A percentile compares a stretch with the other conserved stretches of the same genome.
These are phyloP conservation scores for Cantharis lateralis DNA, from an alignment of 2,888 invertebrate genomes.

Conservation along the genomic window DNA sequence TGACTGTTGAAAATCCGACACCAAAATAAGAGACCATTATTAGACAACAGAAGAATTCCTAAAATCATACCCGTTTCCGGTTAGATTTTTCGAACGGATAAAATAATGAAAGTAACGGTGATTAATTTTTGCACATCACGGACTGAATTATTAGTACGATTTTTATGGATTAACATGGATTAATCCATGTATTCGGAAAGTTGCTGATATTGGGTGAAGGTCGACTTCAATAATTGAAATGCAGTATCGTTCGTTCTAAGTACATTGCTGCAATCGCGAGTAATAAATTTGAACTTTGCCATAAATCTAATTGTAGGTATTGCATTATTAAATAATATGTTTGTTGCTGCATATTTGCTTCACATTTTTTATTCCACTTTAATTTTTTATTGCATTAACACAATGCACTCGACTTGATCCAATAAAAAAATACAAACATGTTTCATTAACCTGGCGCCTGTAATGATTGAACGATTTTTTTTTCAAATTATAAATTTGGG, in stretches of 20 bases:
- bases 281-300: background rate
- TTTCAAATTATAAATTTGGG: background rate
- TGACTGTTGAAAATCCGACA: constrained; percentile 10
- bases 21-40: constrained; percentile 6
- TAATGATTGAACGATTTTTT: background rate
- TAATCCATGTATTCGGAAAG: background rate
- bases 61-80: constrained; percentile 23
- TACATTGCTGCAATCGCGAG: background rate
- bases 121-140: constrained; percentile 11
- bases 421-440: background rate
- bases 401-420: background rate
- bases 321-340: background rate
- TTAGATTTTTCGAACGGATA: constrained; percentile 3
- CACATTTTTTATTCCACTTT: background rate
- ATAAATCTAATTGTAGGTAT: constrained; percentile 1
- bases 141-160: background rate
- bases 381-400: background rate
- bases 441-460: background rate
- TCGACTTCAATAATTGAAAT: background rate
- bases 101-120: constrained; percentile 6
- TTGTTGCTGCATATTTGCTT: background rate
- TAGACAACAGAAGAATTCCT: constrained; percentile 22
- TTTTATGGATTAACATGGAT: background rate
- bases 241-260: background rate
- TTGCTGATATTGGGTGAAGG: background rate